Evolutionary conservation across 2,797 vertebrate genomes (phyloP), one percentile per base, ranked within the genome.

Genomic region (Gambusia yucatana): DNA sequence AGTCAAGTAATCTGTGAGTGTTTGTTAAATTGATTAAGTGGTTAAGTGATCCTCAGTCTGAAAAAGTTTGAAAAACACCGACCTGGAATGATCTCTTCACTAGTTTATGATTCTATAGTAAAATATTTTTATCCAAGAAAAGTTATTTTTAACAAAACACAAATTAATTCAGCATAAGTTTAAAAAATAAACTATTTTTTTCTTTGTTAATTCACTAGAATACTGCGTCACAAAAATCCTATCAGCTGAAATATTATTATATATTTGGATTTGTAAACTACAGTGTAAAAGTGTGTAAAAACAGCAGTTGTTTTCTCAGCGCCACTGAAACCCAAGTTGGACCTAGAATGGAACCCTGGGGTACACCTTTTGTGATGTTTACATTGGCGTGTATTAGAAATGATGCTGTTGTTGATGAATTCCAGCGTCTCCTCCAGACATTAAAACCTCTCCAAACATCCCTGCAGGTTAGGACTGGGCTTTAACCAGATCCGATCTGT

Each of bases 401-500:
- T 0, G 9, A 55, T 55, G 25, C 7, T 55, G 55, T 4, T 59
- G 55, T 59, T 59, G 55, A 59, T 59, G 11, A 28, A 5, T 59
- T 33, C 8, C 36, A 41, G 22, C 17, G 4, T 25, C 36, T 8
- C 17, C 39, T 67, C 3, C 67, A 70, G 6, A n/a, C 41, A 28
- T 6, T 28, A 46, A 70, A 13, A 9, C n/a, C 41, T 8, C 11
- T 46, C 11, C 67, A 70, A 70, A n/a, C 84, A 6, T 84, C 33
- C 91, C 92, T 93, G 73, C 94, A 99, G 98, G 87, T 86, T 99
- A 84, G 97, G 98, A 57, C 94, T 99, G 43, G 96, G 96, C 74
- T 98, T 97, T 85, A 99, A 99, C 91, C 97, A 96, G 94, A 98
- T 99, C 87, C 97, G 97, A 90, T 97, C 89, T 36, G 96, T 99